phyloP scores from a whole-genome alignment of 2,113 vertebrate species.

The Tetrax tetrax region DNA sequence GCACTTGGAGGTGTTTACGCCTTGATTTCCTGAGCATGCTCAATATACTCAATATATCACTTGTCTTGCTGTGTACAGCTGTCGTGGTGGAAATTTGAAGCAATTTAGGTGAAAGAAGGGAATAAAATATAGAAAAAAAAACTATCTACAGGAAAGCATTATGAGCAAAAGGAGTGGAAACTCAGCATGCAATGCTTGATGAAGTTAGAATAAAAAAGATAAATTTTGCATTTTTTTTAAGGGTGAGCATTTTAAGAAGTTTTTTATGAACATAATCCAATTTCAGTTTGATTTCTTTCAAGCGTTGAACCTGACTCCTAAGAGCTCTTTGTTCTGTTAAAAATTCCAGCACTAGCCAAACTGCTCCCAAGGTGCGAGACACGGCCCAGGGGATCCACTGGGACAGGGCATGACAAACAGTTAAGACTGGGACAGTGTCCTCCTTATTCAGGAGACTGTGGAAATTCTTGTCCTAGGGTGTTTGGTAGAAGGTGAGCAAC shows the following conservation, averaged over 20 bases:
- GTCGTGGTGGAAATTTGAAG: neutral
- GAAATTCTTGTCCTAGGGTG: neutral
- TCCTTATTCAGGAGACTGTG: neutral
- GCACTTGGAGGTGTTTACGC: slow-evolving; percentile 46
- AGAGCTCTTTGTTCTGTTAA: neutral
- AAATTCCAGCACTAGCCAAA: neutral
- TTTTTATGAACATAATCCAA: neutral
- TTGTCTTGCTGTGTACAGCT: neutral
- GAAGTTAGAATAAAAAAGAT: neutral
- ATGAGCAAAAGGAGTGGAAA: neutral
- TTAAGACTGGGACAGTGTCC: neutral
- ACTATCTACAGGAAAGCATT: neutral
- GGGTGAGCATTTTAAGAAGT: neutral
- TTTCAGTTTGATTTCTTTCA: neutral
- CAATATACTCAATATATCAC: neutral
- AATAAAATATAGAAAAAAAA: neutral
- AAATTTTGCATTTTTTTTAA: neutral
- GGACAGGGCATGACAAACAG: neutral
- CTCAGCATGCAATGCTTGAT: neutral
- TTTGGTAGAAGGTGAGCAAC: neutral
- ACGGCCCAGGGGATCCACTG: neutral
- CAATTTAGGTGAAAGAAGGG: neutral
- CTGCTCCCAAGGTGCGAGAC: neutral
- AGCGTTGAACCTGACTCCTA: neutral
- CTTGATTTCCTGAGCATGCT: slow-evolving; percentile 47